Percentiles rank a stretch among this genome's conserved stretches.
Evolutionary conservation across 2,113 vertebrate species (phyloP).

Genomic region (Sciurus niger): DNA sequence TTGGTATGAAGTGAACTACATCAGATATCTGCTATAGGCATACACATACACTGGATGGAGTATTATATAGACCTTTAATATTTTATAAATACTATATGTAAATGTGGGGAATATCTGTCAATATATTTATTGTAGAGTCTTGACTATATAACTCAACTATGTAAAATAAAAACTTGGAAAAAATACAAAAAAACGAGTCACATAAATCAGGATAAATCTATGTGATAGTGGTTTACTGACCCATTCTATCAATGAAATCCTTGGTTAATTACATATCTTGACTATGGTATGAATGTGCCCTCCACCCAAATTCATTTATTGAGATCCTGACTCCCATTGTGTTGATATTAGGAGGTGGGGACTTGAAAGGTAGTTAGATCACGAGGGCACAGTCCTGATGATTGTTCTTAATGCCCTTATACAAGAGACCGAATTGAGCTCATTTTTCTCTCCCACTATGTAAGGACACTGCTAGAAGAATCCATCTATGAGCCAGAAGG

Average conservation of each 20-base stretch:
- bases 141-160: neutral
- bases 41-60: neutral
- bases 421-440: neutral
- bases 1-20: neutral
- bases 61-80: neutral
- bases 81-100: neutral
- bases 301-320: neutral
- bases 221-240: neutral
- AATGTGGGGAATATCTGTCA: neutral
- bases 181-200: neutral
- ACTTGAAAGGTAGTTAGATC: neutral
- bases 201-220: neutral
- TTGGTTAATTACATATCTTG: no score
- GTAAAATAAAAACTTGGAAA: neutral
- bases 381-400: neutral
- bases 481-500: neutral
- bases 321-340: neutral
- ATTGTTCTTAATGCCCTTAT: neutral
- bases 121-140: neutral
- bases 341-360: neutral
- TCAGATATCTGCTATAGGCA: fast-evolving
- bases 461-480: neutral
- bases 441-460: neutral
- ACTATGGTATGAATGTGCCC: neutral
- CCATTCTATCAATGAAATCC: no score